These are phyloP conservation scores for Palaemon carinicauda DNA, from an alignment of 1,140 invertebrate species.

Conservation along the genomic window DNA sequence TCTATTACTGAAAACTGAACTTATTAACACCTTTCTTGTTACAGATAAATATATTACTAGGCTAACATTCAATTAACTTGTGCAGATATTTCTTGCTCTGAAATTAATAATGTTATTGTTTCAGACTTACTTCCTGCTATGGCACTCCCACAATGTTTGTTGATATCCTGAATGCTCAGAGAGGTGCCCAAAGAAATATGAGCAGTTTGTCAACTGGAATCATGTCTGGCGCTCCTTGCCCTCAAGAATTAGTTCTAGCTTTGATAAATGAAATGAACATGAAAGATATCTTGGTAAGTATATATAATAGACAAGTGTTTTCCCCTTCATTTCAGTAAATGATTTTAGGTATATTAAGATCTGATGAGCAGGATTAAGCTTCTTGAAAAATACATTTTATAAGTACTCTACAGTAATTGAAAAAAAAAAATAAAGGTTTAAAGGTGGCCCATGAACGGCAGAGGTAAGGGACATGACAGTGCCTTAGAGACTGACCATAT, in stretches of 20 bases:
- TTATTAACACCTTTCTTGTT: no score
- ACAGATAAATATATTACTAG: no score
- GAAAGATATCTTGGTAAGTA: conserved; percentile 42
- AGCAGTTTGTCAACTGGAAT: conserved; percentile 70
- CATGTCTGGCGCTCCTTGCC: conserved; percentile 79
- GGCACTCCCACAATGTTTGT: conserved; percentile 98
- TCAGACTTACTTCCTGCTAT: conserved; percentile 72
- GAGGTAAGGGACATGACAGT: no score
- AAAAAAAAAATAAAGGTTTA: no score
- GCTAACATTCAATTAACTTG: neutral
- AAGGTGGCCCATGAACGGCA: no score
- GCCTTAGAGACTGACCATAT: no score
- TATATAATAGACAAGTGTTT: neutral
- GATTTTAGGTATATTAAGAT: neutral
- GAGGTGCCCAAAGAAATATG: conserved; percentile 64
- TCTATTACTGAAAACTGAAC: no score
- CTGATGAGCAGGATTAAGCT: neutral
- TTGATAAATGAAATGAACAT: conserved; percentile 68
- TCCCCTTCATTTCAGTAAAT: neutral
- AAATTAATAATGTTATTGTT: neutral
- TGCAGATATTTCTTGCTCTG: neutral
- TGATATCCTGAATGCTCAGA: conserved; percentile 74
- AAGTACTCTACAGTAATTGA: no score
- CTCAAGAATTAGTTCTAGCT: conserved; percentile 75
- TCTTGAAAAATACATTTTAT: no score